Conservation (phyloP, 2,113 vertebrate genomes). For the Casuarius casuarius region DNA sequence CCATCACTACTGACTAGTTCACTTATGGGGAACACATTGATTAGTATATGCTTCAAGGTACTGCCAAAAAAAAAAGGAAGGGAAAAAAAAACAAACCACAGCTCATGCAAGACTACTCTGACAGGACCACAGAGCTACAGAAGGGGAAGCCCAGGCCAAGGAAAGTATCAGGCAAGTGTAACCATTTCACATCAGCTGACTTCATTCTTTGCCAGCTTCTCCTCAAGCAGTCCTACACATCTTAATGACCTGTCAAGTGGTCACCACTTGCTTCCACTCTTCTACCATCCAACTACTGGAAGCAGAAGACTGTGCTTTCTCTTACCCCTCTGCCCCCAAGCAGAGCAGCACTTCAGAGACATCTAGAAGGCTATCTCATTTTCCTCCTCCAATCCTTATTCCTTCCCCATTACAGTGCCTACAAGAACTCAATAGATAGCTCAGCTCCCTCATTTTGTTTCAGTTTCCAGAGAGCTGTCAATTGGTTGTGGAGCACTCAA, state of each 20-base stretch:
- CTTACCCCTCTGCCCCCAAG: background rate
- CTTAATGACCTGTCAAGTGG: background rate
- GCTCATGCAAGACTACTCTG: background rate
- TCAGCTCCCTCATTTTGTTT: background rate
- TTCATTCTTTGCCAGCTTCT: background rate
- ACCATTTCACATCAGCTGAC: background rate
- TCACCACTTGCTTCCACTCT: background rate
- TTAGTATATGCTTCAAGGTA: background rate
- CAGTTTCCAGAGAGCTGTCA: background rate
- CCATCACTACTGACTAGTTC: background rate
- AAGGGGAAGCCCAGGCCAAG: background rate
- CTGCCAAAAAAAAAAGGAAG: background rate
- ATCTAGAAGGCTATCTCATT: background rate
- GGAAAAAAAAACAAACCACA: background rate
- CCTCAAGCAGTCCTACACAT: rapidly evolving
- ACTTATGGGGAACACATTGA: background rate
- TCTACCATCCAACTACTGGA: background rate
- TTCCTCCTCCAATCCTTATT: background rate
- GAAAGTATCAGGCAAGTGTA: background rate
- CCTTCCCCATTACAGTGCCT: background rate
- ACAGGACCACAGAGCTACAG: background rate
- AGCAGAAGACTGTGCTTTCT: slow-evolving; percentile 14
- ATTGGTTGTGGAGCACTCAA: background rate
- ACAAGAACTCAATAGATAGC: background rate
- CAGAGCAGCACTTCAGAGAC: background rate